Base-by-base conservation (phyloP, 1,140 invertebrate genomes). In the Drosophila kohkoa region DNA sequence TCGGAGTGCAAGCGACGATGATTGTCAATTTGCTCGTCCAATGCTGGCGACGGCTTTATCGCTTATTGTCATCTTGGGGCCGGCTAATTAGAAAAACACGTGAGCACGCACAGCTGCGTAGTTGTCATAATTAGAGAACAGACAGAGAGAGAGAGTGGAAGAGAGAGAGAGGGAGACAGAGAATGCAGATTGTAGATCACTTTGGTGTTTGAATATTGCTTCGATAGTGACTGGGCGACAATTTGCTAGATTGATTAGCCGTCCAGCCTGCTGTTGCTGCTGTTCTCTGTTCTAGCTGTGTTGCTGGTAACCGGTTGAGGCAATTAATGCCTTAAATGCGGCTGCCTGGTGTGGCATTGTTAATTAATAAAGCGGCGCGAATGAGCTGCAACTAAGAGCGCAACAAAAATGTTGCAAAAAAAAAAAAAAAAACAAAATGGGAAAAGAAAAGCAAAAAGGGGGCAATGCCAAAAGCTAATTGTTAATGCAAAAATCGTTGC, bases 401-500 rank as follows among this genome's bases (percentile, higher is more conserved):
- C 52, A 11, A n/a, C 25, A 62, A 60, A 60, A 38, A 38, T 25
- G n/a, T 25, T 25, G 48, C 30, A 32, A 7, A 2, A 5, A 32
- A 7, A 7, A 5, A 32, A 7, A 20, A 30, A 15, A n/a, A n/a
- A 16, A 20, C 1, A 20, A 20, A 35, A 8, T 54, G 20, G 16
- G 48, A 11, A 30, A 32, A 25, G 30, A 7, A 5, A 32, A 7
- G 30, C 30, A 32, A 7, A 20, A 30, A 35, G 8, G 60, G 20
- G 16, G 48, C 15, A 30, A 32, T 32, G 25, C 20, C 52, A 58
- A 67, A 35, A 54, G n/a, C 71, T 89, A 89, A 88, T 88, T 89
- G 86, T 89, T 89, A 89, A 89, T 89, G 85, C 85, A 89, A 89
- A 89, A 89, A 89, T 89, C 85, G 85, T 89, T 89, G 81, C 85